A percentile compares a stretch with the other conserved stretches of the same genome.
Conservation (phyloP, 1,140 invertebrate species). For the Prorops nasuta region DNA sequence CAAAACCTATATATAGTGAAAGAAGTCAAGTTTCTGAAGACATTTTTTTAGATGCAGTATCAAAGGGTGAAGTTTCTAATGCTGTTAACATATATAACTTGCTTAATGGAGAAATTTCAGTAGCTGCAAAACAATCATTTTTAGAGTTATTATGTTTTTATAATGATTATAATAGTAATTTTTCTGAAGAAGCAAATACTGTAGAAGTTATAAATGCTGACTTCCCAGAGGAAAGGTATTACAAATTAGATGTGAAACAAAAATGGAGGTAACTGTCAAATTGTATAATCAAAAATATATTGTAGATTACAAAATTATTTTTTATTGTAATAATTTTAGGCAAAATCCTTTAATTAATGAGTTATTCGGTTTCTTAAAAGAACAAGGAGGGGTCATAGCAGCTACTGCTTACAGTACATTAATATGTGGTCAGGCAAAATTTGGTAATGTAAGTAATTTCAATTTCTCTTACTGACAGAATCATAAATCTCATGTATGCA, state of each 20-base stretch:
- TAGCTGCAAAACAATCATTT: conserved; percentile 69
- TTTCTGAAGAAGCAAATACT: too few relatives aligned
- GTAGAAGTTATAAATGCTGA: conserved; percentile 65
- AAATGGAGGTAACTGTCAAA: conserved; percentile 73
- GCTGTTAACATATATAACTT: conserved; percentile 73
- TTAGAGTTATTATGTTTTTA: conserved; percentile 82
- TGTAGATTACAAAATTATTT: background rate
- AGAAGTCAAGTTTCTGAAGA: conserved; percentile 68
- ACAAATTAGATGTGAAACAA: conserved; percentile 19
- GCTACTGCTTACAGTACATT: conserved; percentile 54
- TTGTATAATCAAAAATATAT: conserved; percentile 26
- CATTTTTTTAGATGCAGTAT: conserved; percentile 65
- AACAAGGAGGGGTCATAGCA: conserved; percentile 47
- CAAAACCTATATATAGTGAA: conserved; percentile 68
- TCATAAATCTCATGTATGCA: conserved; percentile 10
- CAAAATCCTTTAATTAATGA: conserved; percentile 15
- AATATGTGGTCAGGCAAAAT: conserved; percentile 62
- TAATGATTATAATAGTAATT: too few relatives aligned
- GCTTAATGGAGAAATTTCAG: conserved; percentile 62
- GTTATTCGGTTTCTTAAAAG: conserved; percentile 45
- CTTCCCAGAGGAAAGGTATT: conserved; percentile 79
- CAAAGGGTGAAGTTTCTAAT: conserved; percentile 65
- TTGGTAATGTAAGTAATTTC: conserved; percentile 41
- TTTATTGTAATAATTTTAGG: conserved; percentile 18
- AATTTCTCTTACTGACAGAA: conserved; percentile 5